Conservation (phyloP, 2,888 invertebrate species). For the Drosophila gaucha region DNA sequence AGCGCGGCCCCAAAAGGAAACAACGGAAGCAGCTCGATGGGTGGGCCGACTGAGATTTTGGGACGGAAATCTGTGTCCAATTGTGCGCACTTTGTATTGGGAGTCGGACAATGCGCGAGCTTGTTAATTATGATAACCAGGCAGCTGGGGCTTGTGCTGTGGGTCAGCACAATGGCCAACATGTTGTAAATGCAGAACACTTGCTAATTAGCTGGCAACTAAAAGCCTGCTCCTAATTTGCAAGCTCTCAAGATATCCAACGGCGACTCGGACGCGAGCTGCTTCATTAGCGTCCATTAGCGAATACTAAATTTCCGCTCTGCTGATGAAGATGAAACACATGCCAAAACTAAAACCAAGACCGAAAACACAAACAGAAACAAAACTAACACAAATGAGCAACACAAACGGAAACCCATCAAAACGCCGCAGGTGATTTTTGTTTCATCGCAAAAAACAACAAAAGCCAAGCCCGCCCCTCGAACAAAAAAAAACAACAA, state of each 20-base stretch:
- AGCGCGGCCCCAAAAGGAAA: slow-evolving; percentile 44
- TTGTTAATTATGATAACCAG: slow-evolving; percentile 76
- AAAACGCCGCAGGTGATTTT: slow-evolving; percentile 73
- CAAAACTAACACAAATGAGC: slow-evolving; percentile 28
- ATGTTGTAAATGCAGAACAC: slow-evolving; percentile 44
- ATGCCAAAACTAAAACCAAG: slow-evolving; percentile 58
- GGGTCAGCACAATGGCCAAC: slow-evolving; percentile 47
- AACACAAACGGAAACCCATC: slow-evolving; percentile 41
- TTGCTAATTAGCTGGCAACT: slow-evolving; percentile 71
- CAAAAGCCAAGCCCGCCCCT: slow-evolving; percentile 38
- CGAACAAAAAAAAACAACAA: slow-evolving; percentile 2
- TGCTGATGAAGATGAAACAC: slow-evolving; percentile 74
- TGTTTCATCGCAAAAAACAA: slow-evolving; percentile 48
- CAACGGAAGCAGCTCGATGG: slow-evolving; percentile 65
- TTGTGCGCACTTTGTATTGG: slow-evolving; percentile 19
- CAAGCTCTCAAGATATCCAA: slow-evolving; percentile 54
- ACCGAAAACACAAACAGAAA: slow-evolving; percentile 20
- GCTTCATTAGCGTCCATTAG: slow-evolving; percentile 76
- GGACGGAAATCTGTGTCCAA: slow-evolving; percentile 38
- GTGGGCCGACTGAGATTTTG: slow-evolving; percentile 42
- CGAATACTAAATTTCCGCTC: slow-evolving; percentile 73
- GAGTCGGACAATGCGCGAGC: slow-evolving; percentile 54
- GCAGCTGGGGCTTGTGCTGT: too few relatives aligned
- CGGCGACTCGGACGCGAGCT: slow-evolving; percentile 61
- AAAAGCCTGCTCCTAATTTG: slow-evolving; percentile 69